Base-by-base conservation (phyloP, 2,888 invertebrate species). In the Cheilosia pagana region DNA sequence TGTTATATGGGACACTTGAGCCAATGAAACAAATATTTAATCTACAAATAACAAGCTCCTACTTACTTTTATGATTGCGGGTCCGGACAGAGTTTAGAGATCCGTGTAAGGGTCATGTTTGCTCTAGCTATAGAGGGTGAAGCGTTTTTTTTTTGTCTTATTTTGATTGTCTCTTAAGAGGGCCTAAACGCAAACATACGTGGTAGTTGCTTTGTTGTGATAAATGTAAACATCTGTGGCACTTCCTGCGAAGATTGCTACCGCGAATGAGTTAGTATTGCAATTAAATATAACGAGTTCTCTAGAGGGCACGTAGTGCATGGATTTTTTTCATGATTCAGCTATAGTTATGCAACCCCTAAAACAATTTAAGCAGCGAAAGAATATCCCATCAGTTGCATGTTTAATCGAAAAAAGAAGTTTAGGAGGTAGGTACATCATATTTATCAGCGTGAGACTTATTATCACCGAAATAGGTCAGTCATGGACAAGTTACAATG, bases 1-100 rank as follows among this genome's bases (percentile, higher is more conserved):
- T 45, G 28, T 45, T 57, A 21, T 41, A 52, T 28, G 45, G 21
- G 23, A 39, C 31, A 57, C 65, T 39, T 41, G 41, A 14, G 25
- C 50, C n/a, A 75, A 59, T 52, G 23, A 31, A 59, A 57, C 74
- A 74, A 75, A 75, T 75, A 75, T 67, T 67, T 67, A 75, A 59
- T 65, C 45, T 72, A 62, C 23, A 72, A 52, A 55, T 53, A 53
- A 72, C 62, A 71, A 55, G 63, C 25, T 65, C 23, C 48, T 39
- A 75, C 50, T 75, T 16, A 39, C 19, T 48, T 63, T 60, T 62
- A 72, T 72, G 71, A 62, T 72, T 72, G 59, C 52, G 25, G 8
- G 41, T 41, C 14, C 39, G 25, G 23, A 52, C 16, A 39, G 39
- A 41, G 41, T 25, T 19, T 7, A 67, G 16, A 41, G 23, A 19